Percentiles rank a stretch among this genome's conserved stretches.
These are phyloP conservation scores for Mnemiopsis leidyi DNA, from an alignment of 37 sponge, comb jelly and placozoan genomes.

Conservation along the genomic window DNA sequence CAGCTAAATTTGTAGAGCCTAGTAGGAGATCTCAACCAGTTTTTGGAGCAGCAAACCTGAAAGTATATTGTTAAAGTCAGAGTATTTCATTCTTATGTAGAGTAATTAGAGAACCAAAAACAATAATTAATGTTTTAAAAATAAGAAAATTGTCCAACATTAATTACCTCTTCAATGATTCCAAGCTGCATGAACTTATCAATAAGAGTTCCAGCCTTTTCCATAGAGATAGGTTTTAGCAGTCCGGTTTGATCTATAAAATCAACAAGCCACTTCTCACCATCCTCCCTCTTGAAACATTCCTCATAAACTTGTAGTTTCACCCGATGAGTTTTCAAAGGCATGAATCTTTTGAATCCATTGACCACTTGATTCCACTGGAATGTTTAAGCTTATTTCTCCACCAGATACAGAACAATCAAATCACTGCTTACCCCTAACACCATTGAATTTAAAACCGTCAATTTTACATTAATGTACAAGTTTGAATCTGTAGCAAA, in stretches of 20 bases:
- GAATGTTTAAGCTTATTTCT: not conserved
- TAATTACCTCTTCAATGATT: conserved; percentile 51
- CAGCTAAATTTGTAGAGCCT: conserved; percentile 16
- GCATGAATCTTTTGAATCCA: conserved; percentile 64
- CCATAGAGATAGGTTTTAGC: conserved; percentile 39
- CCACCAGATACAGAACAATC: no score
- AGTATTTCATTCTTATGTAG: no score
- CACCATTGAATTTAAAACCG: not conserved
- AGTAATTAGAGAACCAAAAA: no score
- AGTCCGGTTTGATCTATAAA: conserved; percentile 15
- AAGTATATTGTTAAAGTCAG: not conserved
- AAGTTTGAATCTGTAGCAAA: no score
- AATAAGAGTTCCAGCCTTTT: conserved; percentile 18
- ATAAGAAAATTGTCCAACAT: not conserved
- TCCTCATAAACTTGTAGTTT: conserved; percentile 24
- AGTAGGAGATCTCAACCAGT: conserved; percentile 28
- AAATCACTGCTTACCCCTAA: no score
- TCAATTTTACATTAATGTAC: not conserved
- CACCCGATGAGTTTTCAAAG: conserved; percentile 23
- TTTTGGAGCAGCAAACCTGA: conserved; percentile 37
- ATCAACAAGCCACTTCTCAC: conserved; percentile 23
- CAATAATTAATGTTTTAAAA: no score
- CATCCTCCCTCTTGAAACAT: conserved; percentile 32
- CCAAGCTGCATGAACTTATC: not conserved
- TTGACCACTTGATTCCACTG: conserved; percentile 64